Conservation (phyloP, 1,140 invertebrate genomes). For the Drosophila mauritiana region DNA sequence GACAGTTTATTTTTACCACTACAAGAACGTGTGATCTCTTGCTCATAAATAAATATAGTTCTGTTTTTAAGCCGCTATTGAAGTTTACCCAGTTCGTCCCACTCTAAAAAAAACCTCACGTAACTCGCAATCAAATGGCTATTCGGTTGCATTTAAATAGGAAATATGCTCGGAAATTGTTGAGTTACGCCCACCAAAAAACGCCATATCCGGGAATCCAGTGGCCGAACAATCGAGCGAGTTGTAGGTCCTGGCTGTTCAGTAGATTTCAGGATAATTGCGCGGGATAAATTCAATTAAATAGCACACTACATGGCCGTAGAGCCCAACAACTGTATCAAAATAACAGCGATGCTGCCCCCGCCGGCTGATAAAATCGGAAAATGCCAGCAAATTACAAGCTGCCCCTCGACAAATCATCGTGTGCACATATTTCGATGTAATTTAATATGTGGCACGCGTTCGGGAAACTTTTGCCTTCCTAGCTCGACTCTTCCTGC, state of each 20-base stretch:
- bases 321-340: conserved; percentile 69
- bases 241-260: conserved; percentile 16
- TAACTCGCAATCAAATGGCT: neutral
- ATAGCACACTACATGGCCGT: conserved; percentile 40
- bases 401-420: conserved; percentile 58
- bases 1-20: too few species aligned
- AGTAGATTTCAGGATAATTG: conserved; percentile 70
- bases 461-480: conserved; percentile 63
- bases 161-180: conserved; percentile 45
- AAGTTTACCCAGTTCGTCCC: too few species aligned
- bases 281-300: conserved; percentile 70
- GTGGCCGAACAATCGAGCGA: conserved; percentile 7
- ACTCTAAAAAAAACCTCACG: neutral
- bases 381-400: conserved; percentile 81
- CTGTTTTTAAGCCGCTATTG: neutral
- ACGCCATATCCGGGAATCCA: conserved; percentile 10
- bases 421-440: conserved; percentile 77
- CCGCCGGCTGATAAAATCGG: conserved; percentile 55
- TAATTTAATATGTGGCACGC: conserved; percentile 83
- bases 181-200: conserved; percentile 24
- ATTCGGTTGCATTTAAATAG: conserved; percentile 29
- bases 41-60: too few species aligned
- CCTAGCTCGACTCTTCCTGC: conserved; percentile 10
- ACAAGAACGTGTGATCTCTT: too few species aligned
- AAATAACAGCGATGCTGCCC: conserved; percentile 57